phyloP scores from a whole-genome alignment of 2,113 vertebrate genomes.

The Pipa parva region DNA sequence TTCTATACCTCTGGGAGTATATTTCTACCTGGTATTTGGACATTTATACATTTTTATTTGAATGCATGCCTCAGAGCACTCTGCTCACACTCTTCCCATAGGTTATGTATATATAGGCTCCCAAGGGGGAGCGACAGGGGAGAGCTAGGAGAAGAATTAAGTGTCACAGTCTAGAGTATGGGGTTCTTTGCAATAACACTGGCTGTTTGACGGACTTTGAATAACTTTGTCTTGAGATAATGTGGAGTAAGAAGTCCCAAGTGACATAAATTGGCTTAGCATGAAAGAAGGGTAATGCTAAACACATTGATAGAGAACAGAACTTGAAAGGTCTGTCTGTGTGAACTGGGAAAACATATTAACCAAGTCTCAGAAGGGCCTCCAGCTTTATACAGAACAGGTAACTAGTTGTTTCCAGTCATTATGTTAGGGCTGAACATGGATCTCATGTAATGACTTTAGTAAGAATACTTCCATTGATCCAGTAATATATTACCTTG shows the following conservation, averaged over 20 bases:
- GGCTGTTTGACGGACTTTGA: constrained; percentile 27
- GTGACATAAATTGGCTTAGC: constrained; percentile 33
- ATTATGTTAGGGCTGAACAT: neutral
- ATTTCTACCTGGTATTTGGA: neutral
- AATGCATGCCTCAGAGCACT: neutral
- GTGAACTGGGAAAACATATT: constrained; percentile 25
- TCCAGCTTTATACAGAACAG: constrained; percentile 20
- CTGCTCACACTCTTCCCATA: neutral
- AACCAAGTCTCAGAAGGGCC: constrained; percentile 22
- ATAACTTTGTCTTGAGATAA: constrained; percentile 41
- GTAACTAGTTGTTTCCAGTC: constrained; percentile 23
- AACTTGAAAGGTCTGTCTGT: constrained; percentile 19
- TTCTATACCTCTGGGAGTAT: neutral
- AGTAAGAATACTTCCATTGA: constrained; percentile 13
- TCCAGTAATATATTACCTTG: constrained; percentile 4
- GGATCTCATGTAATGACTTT: constrained; percentile 13
- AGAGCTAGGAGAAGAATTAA: constrained; percentile 25
- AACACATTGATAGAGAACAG: constrained; percentile 37
- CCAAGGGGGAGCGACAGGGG: constrained; percentile 20
- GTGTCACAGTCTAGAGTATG: constrained; percentile 23
- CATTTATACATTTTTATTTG: neutral
- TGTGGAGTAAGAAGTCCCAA: constrained; percentile 31
- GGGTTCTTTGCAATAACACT: constrained; percentile 30
- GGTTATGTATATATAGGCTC: constrained; percentile 21
- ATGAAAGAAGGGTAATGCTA: constrained; percentile 23